A percentile compares a stretch with the other conserved stretches of the same genome.
Evolutionary conservation across 2,113 vertebrate genomes (phyloP).

Genomic region (Charadrius vociferus): DNA sequence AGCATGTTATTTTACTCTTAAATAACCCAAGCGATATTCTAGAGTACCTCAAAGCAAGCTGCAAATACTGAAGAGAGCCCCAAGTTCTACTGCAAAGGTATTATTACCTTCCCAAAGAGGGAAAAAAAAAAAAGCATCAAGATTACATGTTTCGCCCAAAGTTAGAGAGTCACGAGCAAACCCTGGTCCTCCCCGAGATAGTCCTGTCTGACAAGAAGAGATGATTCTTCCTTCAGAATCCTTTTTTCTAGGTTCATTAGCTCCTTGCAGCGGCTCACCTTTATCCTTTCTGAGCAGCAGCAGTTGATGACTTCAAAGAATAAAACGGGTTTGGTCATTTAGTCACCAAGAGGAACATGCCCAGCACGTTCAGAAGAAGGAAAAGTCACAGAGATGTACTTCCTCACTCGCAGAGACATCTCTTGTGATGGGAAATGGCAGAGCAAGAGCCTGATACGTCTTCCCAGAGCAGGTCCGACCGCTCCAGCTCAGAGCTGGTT

Average conservation of each 20-base stretch:
- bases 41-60: background rate
- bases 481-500: background rate
- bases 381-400: background rate
- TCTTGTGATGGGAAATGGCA: background rate
- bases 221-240: background rate
- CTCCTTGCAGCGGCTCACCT: background rate
- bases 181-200: background rate
- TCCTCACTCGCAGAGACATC: background rate
- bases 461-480: accelerated
- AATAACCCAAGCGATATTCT: background rate
- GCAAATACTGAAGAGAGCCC: background rate
- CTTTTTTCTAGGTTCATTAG: background rate
- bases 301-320: background rate
- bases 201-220: background rate
- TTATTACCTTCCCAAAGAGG: background rate
- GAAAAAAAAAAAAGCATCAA: background rate
- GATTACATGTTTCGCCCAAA: background rate
- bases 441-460: background rate
- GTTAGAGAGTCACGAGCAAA: background rate
- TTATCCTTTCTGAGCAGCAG: background rate
- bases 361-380: background rate
- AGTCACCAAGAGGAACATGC: background rate
- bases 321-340: background rate
- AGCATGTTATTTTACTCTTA: background rate
- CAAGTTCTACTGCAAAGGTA: background rate